These are phyloP conservation scores for Nomada fucata DNA, from an alignment of 2,888 invertebrate species.

Conservation along the genomic window DNA sequence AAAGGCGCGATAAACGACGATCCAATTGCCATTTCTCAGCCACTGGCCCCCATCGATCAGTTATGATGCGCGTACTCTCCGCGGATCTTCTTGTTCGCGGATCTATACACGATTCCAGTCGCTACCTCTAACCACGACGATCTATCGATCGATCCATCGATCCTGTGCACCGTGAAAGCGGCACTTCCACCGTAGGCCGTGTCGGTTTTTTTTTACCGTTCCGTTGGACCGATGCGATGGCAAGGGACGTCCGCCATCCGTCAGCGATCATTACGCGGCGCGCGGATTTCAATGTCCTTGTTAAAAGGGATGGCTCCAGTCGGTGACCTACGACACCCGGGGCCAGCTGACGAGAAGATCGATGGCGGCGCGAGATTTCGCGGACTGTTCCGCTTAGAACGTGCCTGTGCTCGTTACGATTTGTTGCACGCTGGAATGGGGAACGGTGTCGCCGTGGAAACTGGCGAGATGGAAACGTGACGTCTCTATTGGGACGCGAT, in stretches of 20 bases:
- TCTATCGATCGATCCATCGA: slow-evolving; percentile 39
- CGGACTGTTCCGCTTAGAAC: slow-evolving; percentile 20
- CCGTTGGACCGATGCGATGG: neutral
- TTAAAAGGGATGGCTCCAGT: slow-evolving; percentile 50
- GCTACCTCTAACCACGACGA: slow-evolving; percentile 52
- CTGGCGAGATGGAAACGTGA: slow-evolving; percentile 1
- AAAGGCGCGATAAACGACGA: slow-evolving; percentile 38
- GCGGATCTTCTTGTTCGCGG: slow-evolving; percentile 54
- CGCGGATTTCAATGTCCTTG: slow-evolving; percentile 62
- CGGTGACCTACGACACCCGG: slow-evolving; percentile 53
- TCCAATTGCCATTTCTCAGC: slow-evolving; percentile 55
- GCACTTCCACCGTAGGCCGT: slow-evolving; percentile 9
- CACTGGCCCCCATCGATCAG: slow-evolving; percentile 47
- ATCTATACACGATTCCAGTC: slow-evolving; percentile 36
- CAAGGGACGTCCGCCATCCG: slow-evolving; percentile 66
- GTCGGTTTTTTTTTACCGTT: slow-evolving; percentile 36
- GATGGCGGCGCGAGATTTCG: slow-evolving; percentile 34
- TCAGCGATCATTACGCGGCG: slow-evolving; percentile 74
- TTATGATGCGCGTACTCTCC: slow-evolving; percentile 59
- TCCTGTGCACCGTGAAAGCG: neutral
- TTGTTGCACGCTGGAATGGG: slow-evolving; percentile 34
- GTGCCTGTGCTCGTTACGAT: slow-evolving; percentile 46
- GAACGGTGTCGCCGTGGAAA: slow-evolving; percentile 16
- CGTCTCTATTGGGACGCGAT: slow-evolving; percentile 30
- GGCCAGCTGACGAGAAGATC: slow-evolving; percentile 48